phyloP scores from a whole-genome alignment of 2,888 invertebrate genomes.

The Himalopsyche japonica region DNA sequence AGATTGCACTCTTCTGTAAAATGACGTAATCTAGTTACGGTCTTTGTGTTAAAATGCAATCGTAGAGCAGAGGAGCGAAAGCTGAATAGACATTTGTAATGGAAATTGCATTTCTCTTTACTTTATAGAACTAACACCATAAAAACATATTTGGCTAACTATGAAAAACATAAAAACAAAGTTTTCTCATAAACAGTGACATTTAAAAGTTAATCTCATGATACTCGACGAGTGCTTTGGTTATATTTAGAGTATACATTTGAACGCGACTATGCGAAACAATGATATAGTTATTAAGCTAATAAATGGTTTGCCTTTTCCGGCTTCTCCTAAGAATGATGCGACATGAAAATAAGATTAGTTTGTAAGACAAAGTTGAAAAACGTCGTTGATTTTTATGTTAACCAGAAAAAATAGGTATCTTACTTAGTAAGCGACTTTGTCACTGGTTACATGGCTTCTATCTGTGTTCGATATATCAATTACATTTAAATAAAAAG shows the following conservation, averaged over 20 bases:
- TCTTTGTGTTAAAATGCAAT: not conserved
- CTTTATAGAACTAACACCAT: not conserved
- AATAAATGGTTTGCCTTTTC: too few species aligned
- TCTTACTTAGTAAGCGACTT: too few species aligned
- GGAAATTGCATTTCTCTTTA: not conserved
- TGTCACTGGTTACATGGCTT: too few species aligned
- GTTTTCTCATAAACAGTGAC: not conserved
- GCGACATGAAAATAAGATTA: too few species aligned
- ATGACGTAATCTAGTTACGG: not conserved
- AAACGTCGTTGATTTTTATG: too few species aligned
- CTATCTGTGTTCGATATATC: too few species aligned
- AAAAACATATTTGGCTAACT: not conserved
- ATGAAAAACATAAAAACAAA: not conserved
- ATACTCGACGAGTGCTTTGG: not conserved
- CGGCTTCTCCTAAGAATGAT: too few species aligned
- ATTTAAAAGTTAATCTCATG: not conserved
- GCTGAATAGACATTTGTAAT: not conserved
- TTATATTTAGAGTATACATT: not conserved
- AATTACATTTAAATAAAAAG: too few species aligned
- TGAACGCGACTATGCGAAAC: too few species aligned
- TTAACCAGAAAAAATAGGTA: too few species aligned
- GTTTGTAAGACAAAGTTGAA: too few species aligned
- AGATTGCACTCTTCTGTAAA: not conserved
- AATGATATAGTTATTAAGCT: too few species aligned
- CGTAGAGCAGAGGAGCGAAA: not conserved